Base-by-base conservation (phyloP, 2,797 vertebrate species). In the Enteromius mattozi region DNA sequence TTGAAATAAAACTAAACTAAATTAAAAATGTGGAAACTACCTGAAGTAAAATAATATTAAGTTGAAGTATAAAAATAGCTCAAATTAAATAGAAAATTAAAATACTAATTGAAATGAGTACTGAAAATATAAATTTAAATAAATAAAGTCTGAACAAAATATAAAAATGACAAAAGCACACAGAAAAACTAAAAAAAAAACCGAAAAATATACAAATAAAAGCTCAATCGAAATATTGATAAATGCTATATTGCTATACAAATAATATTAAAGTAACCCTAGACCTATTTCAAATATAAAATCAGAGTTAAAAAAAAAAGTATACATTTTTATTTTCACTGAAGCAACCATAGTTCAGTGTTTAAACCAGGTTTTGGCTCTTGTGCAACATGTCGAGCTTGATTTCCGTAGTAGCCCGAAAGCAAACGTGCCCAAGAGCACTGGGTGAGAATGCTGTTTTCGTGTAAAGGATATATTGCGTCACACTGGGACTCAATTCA, bases 401-500 rank as follows among this genome's bases (percentile, higher is more conserved):
- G 0, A 7, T 45, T 69, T 54, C 24, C 2, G 12, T 40, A 54
- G 33, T 77, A 56, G 33, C 47, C 33, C 1, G 17, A 59, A 7
- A 56, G 45, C 21, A 65, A 37, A 35, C 17, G 1, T 61, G 61
- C 45, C 61, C 71, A 3, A 16, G 8, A 83, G 63, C n/a, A 47
- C 19, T 72, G 27, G 9, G 6, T 42, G 30, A 21, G 59, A 51
- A 51, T 7, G 24, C 61, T 42, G 33, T 68, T 37, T 68, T 54
- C 5, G 10, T 47, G 24, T 27, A 33, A 63, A 13, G 8, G 54
- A 63, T 37, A 7, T 35, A 51, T 77, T 77, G 47, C 72, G 7
- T 68, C 72, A 76, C 63, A 21, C 81, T 71, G 35, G 3, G 9
- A 37, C 37, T 75, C 30, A 3, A 2, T 61, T 42, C 80, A 82